Conservation (phyloP, 1,140 invertebrate species). For the Heterodera carotae region DNA sequence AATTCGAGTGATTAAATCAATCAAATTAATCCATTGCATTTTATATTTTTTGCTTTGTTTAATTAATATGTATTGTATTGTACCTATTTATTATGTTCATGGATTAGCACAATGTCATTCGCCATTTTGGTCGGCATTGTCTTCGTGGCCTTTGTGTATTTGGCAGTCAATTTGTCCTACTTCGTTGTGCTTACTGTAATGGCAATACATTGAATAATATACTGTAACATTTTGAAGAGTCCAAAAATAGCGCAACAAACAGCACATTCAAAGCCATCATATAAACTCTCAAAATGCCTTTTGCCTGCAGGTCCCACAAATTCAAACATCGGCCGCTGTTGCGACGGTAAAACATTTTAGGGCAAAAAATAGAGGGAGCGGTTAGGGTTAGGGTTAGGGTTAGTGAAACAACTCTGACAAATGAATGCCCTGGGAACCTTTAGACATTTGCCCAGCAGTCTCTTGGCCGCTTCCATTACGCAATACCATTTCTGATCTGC, state of each 20-base stretch:
- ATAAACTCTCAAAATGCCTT: background rate
- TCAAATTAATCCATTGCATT: background rate
- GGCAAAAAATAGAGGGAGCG: constrained; percentile 5
- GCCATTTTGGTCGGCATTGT: constrained; percentile 54
- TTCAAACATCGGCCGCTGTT: constrained; percentile 44
- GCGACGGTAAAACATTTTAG: constrained; percentile 39
- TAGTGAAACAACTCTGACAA: no score
- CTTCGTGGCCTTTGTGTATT: constrained; percentile 49
- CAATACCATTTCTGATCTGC: constrained; percentile 58
- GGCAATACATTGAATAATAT: background rate
- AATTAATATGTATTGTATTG: no score
- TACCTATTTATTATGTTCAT: no score
- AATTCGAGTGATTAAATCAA: background rate
- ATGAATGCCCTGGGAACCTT: constrained; percentile 4
- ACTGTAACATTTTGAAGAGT: background rate
- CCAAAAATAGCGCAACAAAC: no score
- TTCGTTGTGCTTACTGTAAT: constrained; percentile 46
- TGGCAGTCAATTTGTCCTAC: constrained; percentile 50
- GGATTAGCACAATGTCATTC: constrained; percentile 52
- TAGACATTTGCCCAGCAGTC: constrained; percentile 55
- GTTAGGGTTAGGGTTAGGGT: no score
- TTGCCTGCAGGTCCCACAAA: constrained; percentile 34
- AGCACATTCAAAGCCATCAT: no score
- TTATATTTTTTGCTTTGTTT: background rate
- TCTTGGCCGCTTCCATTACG: constrained; percentile 55